Conservation (phyloP, 1,140 invertebrate species). For the Saccostrea cuccullata region DNA sequence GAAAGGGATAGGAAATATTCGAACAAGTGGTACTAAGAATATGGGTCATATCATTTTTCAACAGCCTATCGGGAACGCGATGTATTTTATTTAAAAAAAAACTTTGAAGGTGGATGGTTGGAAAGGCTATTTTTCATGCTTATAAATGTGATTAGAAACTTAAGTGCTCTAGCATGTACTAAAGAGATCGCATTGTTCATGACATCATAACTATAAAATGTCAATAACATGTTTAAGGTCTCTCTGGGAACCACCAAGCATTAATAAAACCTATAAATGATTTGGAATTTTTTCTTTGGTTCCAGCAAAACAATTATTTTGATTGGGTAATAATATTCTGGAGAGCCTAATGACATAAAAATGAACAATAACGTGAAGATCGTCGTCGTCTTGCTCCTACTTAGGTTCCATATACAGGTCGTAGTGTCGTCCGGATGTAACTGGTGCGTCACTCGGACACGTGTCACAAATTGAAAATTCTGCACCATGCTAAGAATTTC, state of each 20-base stretch:
- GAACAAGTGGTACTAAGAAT: too few species aligned
- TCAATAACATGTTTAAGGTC: neutral
- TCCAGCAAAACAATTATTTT: neutral
- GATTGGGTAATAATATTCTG: constrained; percentile 17
- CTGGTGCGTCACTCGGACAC: neutral
- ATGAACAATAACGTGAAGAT: neutral
- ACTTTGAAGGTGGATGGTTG: neutral
- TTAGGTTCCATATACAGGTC: neutral
- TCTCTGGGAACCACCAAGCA: neutral
- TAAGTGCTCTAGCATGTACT: neutral
- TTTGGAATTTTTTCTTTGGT: neutral
- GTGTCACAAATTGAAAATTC: neutral
- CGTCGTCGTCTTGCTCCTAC: neutral
- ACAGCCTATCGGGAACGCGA: too few species aligned
- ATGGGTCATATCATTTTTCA: too few species aligned
- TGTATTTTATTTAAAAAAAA: too few species aligned
- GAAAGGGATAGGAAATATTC: too few species aligned
- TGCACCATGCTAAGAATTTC: neutral
- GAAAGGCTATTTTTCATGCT: neutral
- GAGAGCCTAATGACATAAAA: neutral
- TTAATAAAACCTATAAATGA: neutral
- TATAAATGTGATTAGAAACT: neutral
- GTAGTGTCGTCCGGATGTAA: neutral
- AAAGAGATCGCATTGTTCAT: neutral
- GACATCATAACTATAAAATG: neutral